Conservation (phyloP, 1,140 invertebrate genomes). For the Hyles euphorbiae region DNA sequence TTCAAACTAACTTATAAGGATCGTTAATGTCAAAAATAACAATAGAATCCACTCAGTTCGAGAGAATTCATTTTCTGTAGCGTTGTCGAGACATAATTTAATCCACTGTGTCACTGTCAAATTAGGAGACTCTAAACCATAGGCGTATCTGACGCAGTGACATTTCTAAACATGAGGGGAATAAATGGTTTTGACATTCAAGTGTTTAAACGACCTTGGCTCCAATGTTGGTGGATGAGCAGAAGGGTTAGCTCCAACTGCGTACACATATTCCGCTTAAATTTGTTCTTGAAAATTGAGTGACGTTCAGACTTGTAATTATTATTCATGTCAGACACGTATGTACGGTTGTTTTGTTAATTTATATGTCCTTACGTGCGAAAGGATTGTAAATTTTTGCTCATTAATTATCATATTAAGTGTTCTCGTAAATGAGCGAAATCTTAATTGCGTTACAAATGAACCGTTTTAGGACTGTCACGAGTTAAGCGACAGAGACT, state of each 20-base stretch:
- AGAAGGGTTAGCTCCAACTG: constrained; percentile 49
- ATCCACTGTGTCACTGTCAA: constrained; percentile 66
- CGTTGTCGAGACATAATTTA: constrained; percentile 58
- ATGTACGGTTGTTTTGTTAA: no score
- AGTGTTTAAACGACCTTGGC: constrained; percentile 63
- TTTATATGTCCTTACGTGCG: no score
- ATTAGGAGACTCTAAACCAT: constrained; percentile 65
- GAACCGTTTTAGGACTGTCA: no score
- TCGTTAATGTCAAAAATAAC: constrained; percentile 22
- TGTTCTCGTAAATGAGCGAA: no score
- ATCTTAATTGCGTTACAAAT: no score
- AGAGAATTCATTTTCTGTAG: constrained; percentile 46
- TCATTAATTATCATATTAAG: no score
- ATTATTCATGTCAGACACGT: constrained; percentile 13
- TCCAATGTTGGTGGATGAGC: constrained; percentile 38
- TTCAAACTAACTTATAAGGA: constrained; percentile 1
- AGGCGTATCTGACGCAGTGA: constrained; percentile 63
- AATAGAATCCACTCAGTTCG: constrained; percentile 38
- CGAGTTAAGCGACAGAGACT: no score
- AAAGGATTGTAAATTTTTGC: no score
- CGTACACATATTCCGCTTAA: constrained; percentile 14
- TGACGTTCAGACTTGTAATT: constrained; percentile 28
- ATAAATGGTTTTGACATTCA: constrained; percentile 69
- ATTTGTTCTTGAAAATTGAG: constrained; percentile 23
- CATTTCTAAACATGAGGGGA: constrained; percentile 69